A percentile compares a stretch with the other conserved stretches of the same genome.
These are phyloP conservation scores for Pachyuromys duprasi DNA, from an alignment of 2,797 vertebrate genomes.

Conservation along the genomic window DNA sequence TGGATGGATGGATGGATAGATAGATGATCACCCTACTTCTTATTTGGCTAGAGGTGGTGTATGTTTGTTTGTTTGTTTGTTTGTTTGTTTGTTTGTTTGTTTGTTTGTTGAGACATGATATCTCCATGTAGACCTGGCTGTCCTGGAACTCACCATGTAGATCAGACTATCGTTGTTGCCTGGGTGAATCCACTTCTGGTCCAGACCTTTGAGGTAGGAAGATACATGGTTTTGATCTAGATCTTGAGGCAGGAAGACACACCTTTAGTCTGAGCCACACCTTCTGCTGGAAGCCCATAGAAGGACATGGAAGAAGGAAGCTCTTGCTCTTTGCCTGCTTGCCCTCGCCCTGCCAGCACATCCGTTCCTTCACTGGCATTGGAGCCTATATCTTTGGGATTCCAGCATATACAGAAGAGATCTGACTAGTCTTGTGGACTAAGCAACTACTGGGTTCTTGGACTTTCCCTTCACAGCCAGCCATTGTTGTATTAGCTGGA, in stretches of 20 bases:
- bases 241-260: not conserved
- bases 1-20: not conserved
- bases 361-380: not conserved
- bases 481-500: not conserved
- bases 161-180: not conserved
- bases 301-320: not conserved
- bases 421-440: not conserved
- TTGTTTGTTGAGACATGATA: not conserved
- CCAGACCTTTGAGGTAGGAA: not conserved
- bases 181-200: not conserved
- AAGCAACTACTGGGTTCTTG: not conserved
- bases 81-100: not conserved
- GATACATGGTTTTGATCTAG: not conserved
- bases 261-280: not conserved
- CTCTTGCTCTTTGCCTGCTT: not conserved
- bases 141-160: not conserved
- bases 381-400: not conserved
- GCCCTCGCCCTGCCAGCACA: no score
- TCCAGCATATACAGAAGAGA: not conserved
- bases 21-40: not conserved
- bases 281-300: not conserved
- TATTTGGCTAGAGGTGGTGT: not conserved
- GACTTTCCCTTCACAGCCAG: not conserved
- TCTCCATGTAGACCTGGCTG: not conserved
- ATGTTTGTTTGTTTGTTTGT: not conserved